Conservation (phyloP, 1,140 invertebrate genomes). For the Cheumatopsyche charites region DNA sequence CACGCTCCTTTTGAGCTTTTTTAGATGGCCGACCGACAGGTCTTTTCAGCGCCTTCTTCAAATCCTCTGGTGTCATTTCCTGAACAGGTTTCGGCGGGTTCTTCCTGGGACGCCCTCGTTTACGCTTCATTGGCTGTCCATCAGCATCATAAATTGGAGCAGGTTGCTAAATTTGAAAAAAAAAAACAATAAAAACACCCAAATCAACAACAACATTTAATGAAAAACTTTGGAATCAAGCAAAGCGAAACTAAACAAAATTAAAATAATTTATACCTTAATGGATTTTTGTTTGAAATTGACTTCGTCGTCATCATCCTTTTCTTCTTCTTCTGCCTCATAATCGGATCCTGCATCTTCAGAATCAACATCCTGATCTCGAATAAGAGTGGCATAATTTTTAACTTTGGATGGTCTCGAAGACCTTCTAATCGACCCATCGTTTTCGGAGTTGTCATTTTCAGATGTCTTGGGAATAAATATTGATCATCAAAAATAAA, state of each 20-base stretch:
- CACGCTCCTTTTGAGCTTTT: background rate
- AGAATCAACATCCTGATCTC: slow-evolving; percentile 45
- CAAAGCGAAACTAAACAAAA: slow-evolving; percentile 3
- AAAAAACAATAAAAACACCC: no score
- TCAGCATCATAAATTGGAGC: background rate
- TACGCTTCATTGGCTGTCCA: slow-evolving; percentile 23
- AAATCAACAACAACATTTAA: slow-evolving; percentile 23
- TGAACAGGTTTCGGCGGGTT: background rate
- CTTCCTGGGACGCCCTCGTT: slow-evolving; percentile 38
- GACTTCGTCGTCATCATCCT: slow-evolving; percentile 35
- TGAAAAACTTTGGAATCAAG: background rate
- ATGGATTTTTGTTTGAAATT: slow-evolving; percentile 19
- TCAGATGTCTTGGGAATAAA: slow-evolving; percentile 27
- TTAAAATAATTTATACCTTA: slow-evolving; percentile 9
- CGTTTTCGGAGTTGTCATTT: slow-evolving; percentile 35
- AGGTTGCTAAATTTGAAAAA: no score
- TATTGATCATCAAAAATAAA: background rate
- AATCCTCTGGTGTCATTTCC: slow-evolving; percentile 14
- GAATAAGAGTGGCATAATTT: slow-evolving; percentile 60
- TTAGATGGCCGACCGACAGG: slow-evolving; percentile 1
- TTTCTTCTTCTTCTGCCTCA: slow-evolving; percentile 27
- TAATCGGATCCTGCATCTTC: slow-evolving; percentile 21
- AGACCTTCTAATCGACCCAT: slow-evolving; percentile 53
- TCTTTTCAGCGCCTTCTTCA: background rate
- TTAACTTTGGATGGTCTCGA: slow-evolving; percentile 57